These are phyloP conservation scores for Anneissia japonica DNA, from an alignment of 35 echinoderm and acorn worm species.

Conservation along the genomic window DNA sequence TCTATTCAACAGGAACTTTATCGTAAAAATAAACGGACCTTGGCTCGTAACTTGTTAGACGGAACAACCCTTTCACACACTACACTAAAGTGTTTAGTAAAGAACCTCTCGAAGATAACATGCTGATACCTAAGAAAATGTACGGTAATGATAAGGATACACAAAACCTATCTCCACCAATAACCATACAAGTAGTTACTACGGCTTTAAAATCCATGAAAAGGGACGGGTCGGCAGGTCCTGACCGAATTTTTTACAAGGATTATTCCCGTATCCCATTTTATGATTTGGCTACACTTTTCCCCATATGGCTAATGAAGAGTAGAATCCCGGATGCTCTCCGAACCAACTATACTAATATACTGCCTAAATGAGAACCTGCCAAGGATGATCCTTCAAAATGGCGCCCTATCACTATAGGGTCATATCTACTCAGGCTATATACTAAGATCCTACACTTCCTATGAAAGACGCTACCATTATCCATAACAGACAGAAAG, in stretches of 20 bases:
- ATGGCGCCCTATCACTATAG: constrained; percentile 16
- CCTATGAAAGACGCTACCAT: not conserved
- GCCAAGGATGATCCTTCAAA: not conserved
- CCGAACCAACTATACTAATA: not conserved
- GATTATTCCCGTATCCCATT: not conserved
- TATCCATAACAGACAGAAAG: constrained; percentile 6
- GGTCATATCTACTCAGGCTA: not conserved
- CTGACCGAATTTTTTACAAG: not conserved
- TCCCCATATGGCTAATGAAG: not conserved
- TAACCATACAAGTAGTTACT: not conserved
- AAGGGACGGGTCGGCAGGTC: constrained; percentile 10
- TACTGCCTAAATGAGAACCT: not conserved
- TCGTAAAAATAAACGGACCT: not conserved
- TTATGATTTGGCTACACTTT: not conserved
- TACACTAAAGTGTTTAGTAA: not conserved
- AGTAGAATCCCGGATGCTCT: not conserved
- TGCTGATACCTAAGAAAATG: too few relatives aligned
- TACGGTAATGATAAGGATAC: not conserved
- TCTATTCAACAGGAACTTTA: not conserved
- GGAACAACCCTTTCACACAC: not conserved
- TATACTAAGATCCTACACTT: not conserved
- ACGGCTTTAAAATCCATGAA: constrained; percentile 6
- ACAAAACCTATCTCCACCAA: not conserved
- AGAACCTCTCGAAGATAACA: not conserved
- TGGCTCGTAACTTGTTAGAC: not conserved